phyloP scores from a whole-genome alignment of 2,113 vertebrate species.

The Silurus asotus region DNA sequence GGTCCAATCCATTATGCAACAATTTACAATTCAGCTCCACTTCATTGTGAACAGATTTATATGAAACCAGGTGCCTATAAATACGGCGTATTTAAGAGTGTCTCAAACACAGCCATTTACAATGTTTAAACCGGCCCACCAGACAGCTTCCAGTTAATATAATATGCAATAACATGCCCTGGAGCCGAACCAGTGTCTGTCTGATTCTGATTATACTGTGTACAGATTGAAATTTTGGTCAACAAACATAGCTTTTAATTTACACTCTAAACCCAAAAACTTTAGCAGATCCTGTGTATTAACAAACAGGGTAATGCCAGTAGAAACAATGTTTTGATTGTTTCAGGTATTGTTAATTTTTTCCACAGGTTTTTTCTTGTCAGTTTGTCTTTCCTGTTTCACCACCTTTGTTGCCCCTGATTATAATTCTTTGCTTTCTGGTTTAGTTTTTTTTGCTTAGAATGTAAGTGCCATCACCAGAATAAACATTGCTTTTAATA shows the following conservation, averaged over 20 bases:
- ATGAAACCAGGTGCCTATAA: slow-evolving; percentile 19
- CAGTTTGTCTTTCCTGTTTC: too few species aligned
- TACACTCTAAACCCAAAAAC: neutral
- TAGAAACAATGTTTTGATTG: neutral
- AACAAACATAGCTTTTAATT: too few species aligned
- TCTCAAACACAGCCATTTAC: slow-evolving; percentile 1
- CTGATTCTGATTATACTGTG: neutral
- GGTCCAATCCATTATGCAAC: neutral
- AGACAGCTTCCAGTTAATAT: neutral
- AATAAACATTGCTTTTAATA: too few species aligned
- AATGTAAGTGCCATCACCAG: too few species aligned
- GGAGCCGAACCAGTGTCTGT: neutral
- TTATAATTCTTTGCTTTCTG: too few species aligned
- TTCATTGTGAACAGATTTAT: slow-evolving; percentile 9
- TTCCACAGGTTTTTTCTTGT: neutral
- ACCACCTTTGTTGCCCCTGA: too few species aligned
- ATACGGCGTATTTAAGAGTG: slow-evolving; percentile 5
- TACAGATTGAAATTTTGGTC: too few species aligned
- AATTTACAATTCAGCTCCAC: slow-evolving; percentile 17
- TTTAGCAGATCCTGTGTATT: neutral
- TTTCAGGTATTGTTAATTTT: neutral
- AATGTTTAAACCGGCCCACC: neutral
- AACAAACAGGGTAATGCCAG: neutral
- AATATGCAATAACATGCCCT: slow-evolving; percentile 1
- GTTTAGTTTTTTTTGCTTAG: too few species aligned